phyloP scores from a whole-genome alignment of 2,113 vertebrate genomes.

The Galeopterus variegatus region DNA sequence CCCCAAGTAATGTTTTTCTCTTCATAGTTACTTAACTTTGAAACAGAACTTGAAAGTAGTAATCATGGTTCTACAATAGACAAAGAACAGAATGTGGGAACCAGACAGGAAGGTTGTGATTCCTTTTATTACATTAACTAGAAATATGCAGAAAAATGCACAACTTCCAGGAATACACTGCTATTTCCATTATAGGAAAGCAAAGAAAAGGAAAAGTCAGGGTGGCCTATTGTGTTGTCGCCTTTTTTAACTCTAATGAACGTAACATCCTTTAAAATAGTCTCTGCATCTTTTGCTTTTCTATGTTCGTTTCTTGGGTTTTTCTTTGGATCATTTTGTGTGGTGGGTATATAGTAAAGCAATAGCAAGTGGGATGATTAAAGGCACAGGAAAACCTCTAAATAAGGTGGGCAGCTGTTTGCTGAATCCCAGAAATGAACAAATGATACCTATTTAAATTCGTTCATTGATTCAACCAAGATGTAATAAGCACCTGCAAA shows the following conservation, averaged over 20 bases:
- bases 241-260: background rate
- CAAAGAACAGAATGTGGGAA: conserved; percentile 71
- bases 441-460: background rate
- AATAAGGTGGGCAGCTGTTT: background rate
- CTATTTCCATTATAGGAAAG: background rate
- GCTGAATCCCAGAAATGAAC: background rate
- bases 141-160: conserved; percentile 43
- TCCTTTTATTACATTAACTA: conserved; percentile 69
- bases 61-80: conserved; percentile 63
- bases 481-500: background rate
- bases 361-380: background rate
- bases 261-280: background rate
- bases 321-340: background rate
- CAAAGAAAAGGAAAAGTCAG: conserved; percentile 36
- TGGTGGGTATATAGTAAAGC: background rate
- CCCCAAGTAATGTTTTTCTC: conserved; percentile 81
- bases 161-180: conserved; percentile 31
- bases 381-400: background rate
- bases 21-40: conserved; percentile 81
- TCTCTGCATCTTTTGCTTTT: background rate
- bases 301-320: background rate
- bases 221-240: background rate
- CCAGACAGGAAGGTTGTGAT: conserved; percentile 68
- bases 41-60: conserved; percentile 74
- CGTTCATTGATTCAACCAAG: background rate